A percentile compares a stretch with the other conserved stretches of the same genome.
Evolutionary conservation across 2,888 invertebrate genomes (phyloP).

Genomic region (Drosophila mettleri): DNA sequence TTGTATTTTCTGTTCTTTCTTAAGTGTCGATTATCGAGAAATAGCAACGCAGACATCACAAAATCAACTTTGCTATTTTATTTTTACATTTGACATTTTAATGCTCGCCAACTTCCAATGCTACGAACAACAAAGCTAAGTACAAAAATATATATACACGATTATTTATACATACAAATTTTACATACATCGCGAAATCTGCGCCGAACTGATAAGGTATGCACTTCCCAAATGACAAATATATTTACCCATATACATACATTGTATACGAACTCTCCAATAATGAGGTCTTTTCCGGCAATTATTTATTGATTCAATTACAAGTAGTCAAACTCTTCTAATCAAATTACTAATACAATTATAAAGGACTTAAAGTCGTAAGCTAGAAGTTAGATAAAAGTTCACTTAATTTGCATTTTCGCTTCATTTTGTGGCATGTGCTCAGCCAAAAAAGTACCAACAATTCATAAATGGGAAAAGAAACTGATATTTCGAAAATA

Average conservation of each 20-base stretch:
- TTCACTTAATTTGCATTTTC: background rate
- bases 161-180: background rate
- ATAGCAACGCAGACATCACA: constrained; percentile 48
- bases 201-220: background rate
- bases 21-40: constrained; percentile 28
- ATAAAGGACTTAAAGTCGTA: too few relatives aligned
- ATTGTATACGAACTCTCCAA: background rate
- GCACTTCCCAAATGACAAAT: background rate
- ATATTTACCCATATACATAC: background rate
- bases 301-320: background rate
- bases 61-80: constrained; percentile 38
- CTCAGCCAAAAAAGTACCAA: too few relatives aligned
- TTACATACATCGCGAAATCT: background rate
- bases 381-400: constrained; percentile 1
- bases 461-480: background rate
- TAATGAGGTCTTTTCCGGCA: background rate
- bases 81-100: constrained; percentile 72
- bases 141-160: background rate
- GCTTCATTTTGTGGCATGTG: background rate
- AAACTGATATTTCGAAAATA: background rate
- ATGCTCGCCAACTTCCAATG: constrained; percentile 49
- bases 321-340: background rate
- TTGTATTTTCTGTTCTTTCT: background rate
- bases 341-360: too few relatives aligned
- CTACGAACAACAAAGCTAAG: constrained; percentile 3